Percentiles rank a stretch among this genome's conserved stretches.
Conservation (phyloP, 2,888 invertebrate species). For the Antitype chi region DNA sequence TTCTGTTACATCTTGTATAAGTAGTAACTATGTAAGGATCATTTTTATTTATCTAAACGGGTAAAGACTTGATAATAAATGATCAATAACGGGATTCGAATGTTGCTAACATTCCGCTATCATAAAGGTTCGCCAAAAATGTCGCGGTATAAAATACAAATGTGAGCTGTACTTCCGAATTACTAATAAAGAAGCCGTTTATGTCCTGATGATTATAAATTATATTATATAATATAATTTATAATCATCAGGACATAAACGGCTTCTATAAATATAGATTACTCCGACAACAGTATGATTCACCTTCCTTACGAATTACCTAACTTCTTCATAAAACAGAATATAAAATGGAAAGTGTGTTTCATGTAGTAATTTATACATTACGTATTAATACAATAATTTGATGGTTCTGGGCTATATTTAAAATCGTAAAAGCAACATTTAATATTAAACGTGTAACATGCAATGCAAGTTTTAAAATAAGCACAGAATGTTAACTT, state of each 20-base stretch:
- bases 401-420: not conserved
- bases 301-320: not conserved
- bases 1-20: too few relatives aligned
- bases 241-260: too few relatives aligned
- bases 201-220: not conserved
- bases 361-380: not conserved
- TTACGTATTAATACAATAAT: not conserved
- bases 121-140: not conserved
- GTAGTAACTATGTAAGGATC: too few relatives aligned
- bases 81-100: not conserved
- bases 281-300: not conserved
- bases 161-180: not conserved
- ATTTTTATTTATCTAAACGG: too few relatives aligned
- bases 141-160: not conserved
- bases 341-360: constrained; percentile 18
- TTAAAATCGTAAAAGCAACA: not conserved
- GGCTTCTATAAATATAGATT: too few relatives aligned
- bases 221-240: not conserved
- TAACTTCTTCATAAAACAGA: constrained; percentile 8
- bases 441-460: not conserved
- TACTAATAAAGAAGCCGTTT: not conserved
- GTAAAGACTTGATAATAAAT: too few relatives aligned
- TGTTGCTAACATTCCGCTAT: not conserved
- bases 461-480: constrained; percentile 2
- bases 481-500: not conserved